Conservation (phyloP, 2,888 invertebrate species). For the Sesamia inferens region DNA sequence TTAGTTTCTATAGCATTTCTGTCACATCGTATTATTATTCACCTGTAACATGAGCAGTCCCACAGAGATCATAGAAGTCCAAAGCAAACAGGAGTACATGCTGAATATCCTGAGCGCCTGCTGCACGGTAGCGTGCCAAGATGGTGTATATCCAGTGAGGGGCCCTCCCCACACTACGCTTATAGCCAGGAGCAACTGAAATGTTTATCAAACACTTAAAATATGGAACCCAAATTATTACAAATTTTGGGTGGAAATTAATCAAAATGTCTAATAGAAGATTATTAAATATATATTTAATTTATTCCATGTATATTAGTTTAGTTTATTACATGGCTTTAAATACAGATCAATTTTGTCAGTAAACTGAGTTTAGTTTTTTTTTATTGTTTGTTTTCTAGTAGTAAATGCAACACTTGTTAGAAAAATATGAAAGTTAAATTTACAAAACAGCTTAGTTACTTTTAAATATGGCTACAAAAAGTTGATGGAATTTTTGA, state of each 20-base stretch:
- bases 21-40: background rate
- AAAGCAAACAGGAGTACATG: conserved; percentile 95
- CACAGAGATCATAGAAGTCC: conserved; percentile 96
- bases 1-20: no score
- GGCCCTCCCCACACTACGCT: conserved; percentile 94
- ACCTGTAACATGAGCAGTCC: conserved; percentile 94
- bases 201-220: conserved; percentile 12
- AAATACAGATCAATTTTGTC: background rate
- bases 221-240: background rate
- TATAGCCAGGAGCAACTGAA: conserved; percentile 85
- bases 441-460: conserved; percentile 5
- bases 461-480: background rate
- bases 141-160: conserved; percentile 84
- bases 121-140: conserved; percentile 93
- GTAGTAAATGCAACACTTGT: background rate
- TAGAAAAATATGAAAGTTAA: background rate
- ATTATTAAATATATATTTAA: background rate
- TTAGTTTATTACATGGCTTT: no score
- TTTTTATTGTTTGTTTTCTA: background rate
- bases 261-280: background rate
- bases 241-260: background rate
- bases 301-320: no score
- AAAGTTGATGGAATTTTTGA: no score
- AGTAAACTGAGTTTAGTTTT: background rate
- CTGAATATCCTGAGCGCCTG: conserved; percentile 94